Evolutionary conservation across 2,888 invertebrate species (phyloP).

Genomic region (Urechis unicinctus): DNA sequence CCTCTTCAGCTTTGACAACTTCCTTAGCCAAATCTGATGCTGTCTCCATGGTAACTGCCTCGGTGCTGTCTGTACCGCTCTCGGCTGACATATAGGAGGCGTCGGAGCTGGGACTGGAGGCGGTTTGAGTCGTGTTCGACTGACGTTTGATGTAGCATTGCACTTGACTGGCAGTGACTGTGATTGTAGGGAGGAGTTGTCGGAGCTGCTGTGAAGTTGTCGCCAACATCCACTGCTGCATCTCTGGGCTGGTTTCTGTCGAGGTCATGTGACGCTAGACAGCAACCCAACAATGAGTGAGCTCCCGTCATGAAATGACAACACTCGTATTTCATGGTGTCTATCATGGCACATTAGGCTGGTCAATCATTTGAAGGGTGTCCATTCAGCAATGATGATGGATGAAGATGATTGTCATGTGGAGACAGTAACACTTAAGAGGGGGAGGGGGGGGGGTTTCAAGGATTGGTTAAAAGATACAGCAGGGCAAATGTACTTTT

Average conservation of each 20-base stretch:
- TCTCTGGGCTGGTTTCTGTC: slow-evolving; percentile 45
- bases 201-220: slow-evolving; percentile 33
- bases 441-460: too few species aligned
- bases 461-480: too few species aligned
- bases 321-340: too few species aligned
- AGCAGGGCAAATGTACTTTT: too few species aligned
- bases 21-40: too few species aligned
- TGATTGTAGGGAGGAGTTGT: slow-evolving; percentile 27
- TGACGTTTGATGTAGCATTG: slow-evolving; percentile 2
- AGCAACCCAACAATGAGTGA: slow-evolving; percentile 48
- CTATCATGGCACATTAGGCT: too few species aligned
- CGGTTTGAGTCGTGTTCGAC: neutral
- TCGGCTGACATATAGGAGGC: slow-evolving; percentile 13
- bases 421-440: too few species aligned
- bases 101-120: slow-evolving; percentile 3
- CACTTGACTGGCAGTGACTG: slow-evolving; percentile 27
- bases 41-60: neutral
- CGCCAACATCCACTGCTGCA: slow-evolving; percentile 49
- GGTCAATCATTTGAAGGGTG: too few species aligned
- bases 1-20: too few species aligned
- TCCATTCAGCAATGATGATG: too few species aligned
- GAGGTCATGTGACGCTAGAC: slow-evolving; percentile 23
- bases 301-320: too few species aligned
- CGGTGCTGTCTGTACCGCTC: slow-evolving; percentile 1
- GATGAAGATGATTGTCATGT: too few species aligned